Conservation (phyloP, 2,888 invertebrate genomes). For the Sphinx pinastri region DNA sequence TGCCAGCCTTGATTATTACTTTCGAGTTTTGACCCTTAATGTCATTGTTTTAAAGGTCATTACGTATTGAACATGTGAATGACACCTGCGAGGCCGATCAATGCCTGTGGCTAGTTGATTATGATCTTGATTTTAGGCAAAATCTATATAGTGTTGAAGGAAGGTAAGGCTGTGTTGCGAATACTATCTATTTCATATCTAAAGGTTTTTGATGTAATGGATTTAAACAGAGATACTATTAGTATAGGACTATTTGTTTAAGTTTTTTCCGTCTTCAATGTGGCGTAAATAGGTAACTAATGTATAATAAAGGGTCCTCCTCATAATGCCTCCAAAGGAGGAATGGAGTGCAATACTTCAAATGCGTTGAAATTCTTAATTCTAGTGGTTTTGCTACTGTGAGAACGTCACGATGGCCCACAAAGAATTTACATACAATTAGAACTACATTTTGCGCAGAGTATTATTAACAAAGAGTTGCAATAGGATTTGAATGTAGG, state of each 20-base stretch:
- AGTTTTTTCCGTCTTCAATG: too few species aligned
- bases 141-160: too few species aligned
- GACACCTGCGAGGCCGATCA: slow-evolving; percentile 3
- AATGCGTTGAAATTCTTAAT: too few species aligned
- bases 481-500: slow-evolving; percentile 15
- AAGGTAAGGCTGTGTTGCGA: background rate
- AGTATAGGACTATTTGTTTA: too few species aligned
- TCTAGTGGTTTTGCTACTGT: too few species aligned
- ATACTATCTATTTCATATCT: background rate
- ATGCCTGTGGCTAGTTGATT: background rate
- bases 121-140: background rate
- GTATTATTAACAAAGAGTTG: background rate
- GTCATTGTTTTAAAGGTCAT: slow-evolving; percentile 15
- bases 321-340: too few species aligned
- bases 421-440: background rate
- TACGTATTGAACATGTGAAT: slow-evolving; percentile 8
- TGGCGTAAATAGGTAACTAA: too few species aligned
- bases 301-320: too few species aligned
- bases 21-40: slow-evolving; percentile 10
- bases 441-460: background rate
- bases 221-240: too few species aligned
- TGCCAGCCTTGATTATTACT: background rate
- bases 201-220: background rate
- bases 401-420: too few species aligned
- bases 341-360: too few species aligned